Evolutionary conservation across 2,113 vertebrate genomes (phyloP), one percentile per base, ranked within the genome.

Genomic region (Oceanites oceanicus): DNA sequence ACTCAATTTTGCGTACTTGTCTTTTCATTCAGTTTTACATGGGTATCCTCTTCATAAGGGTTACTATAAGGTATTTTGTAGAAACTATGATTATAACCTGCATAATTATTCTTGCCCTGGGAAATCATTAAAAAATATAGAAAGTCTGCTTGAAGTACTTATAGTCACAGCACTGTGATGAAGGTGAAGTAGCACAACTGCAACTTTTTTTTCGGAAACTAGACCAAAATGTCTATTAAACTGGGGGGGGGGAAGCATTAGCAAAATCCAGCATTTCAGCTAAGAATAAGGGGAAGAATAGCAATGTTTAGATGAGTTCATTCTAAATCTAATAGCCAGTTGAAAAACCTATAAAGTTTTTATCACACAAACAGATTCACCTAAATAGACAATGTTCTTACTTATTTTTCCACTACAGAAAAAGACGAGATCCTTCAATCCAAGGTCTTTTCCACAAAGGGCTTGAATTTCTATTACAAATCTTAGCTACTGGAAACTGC

Each of bases 261-360:
- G 65, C n/a, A 86, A 95, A 95, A 90, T 22, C 52, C 49, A 90
- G 32, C 55, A n/a, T 80, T 95, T 92, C 50, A 74, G 45, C 84
- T 90, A 86, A 94, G 58, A 92, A 67, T 67, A 88, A 71, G 26
- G 34, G 44, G 38, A 56, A 91, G 74, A 92, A 92, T 44, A 92
- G 55, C 58, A 59, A 5, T 52, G 38, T 44, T 78, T 79, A 82
- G 90, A 93, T 82, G 32, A 7, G 20, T 91, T 95, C 42, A 53
- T 92, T 92, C 76, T 79, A 87, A 94, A 91, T 90, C 50, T 92
- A 85, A 87, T 36, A 91, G 66, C 66, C 53, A 91, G 45, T 42
- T 93, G 86, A 95, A 95, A 96, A 90, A 71, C 53, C 80, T 90
- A 79, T 89, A 36, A 85, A 73, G 23, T 72, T 94, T 92, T 95